These are phyloP conservation scores for Hemiscyllium ocellatum DNA, from an alignment of 2,113 vertebrate genomes.

Conservation along the genomic window DNA sequence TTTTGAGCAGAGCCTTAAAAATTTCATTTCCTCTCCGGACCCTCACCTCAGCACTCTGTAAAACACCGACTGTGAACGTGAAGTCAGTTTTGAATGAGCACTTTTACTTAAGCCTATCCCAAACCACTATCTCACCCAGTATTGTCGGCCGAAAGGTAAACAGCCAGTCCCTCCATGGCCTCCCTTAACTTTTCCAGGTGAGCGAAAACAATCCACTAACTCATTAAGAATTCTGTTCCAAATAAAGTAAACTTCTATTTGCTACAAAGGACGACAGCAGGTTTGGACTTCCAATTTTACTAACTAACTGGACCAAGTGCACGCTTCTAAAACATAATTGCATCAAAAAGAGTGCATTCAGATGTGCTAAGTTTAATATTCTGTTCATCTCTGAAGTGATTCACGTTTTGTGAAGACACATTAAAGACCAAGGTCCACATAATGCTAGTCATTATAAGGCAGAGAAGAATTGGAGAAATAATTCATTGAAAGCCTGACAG, in stretches of 20 bases:
- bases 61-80: neutral
- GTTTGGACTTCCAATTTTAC: neutral
- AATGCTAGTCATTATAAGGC: neutral
- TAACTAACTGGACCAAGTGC: neutral
- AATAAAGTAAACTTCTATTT: neutral
- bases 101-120: neutral
- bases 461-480: neutral
- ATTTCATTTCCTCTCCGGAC: neutral
- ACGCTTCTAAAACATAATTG: neutral
- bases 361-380: neutral
- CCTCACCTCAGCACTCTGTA: neutral
- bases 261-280: neutral
- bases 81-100: neutral
- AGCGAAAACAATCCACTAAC: neutral
- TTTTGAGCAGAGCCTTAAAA: neutral
- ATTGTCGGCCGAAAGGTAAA: neutral
- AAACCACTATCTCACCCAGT: neutral
- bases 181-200: neutral
- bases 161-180: neutral
- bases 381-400: neutral
- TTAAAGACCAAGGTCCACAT: neutral
- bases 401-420: neutral
- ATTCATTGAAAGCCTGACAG: neutral
- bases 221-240: neutral
- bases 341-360: neutral